Evolutionary conservation across 2,888 invertebrate species (phyloP).

Genomic region (Polyommatus icarus): DNA sequence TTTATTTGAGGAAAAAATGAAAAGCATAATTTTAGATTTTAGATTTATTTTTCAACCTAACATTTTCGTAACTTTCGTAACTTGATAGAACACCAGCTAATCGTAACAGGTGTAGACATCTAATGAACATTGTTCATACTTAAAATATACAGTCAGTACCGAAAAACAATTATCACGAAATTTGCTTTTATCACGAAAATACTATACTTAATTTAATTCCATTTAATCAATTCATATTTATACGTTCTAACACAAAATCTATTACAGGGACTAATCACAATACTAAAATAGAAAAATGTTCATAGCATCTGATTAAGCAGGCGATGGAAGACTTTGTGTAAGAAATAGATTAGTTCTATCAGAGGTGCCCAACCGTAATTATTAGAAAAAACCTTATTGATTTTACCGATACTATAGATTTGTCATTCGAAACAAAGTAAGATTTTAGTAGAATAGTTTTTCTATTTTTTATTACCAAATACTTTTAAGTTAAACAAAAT

Average conservation of each 20-base stretch:
- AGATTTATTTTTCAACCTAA: slow-evolving; percentile 79
- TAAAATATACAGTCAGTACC: slow-evolving; percentile 76
- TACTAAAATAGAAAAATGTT: slow-evolving; percentile 46
- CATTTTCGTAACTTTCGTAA: slow-evolving; percentile 75
- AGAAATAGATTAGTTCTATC: slow-evolving; percentile 45
- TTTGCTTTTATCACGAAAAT: slow-evolving; percentile 78
- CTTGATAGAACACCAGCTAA: slow-evolving; percentile 76
- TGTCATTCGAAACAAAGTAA: background rate
- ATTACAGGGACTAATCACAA: slow-evolving; percentile 33
- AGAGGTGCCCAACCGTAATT: slow-evolving; percentile 27
- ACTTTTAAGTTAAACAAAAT: background rate
- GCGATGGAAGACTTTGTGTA: slow-evolving; percentile 61
- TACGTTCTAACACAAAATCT: slow-evolving; percentile 34
- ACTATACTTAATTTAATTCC: slow-evolving; percentile 77
- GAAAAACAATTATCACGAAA: slow-evolving; percentile 78
- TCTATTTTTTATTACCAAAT: background rate
- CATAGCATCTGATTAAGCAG: slow-evolving; percentile 47
- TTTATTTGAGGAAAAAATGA: background rate
- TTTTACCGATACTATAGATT: background rate
- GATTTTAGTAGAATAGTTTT: background rate
- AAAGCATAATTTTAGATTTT: slow-evolving; percentile 53
- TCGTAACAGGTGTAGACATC: slow-evolving; percentile 74
- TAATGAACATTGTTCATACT: slow-evolving; percentile 80
- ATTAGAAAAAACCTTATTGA: slow-evolving; percentile 9
- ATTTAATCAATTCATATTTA: slow-evolving; percentile 62